These are phyloP conservation scores for Strigamia transsilvanica DNA, from an alignment of 2,888 invertebrate genomes.

Conservation along the genomic window DNA sequence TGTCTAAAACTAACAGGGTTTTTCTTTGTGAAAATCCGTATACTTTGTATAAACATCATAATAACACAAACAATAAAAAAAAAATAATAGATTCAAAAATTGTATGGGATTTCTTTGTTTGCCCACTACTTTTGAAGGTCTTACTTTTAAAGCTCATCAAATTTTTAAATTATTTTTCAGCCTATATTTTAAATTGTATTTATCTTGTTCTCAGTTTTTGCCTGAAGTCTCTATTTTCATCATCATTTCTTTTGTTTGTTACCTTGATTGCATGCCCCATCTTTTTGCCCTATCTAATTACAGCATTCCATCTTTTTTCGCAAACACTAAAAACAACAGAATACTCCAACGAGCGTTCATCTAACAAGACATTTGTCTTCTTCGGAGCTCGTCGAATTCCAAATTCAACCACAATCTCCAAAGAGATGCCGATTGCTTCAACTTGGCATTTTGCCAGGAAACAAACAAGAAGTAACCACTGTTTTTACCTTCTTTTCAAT, in stretches of 20 bases:
- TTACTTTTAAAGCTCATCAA: no score
- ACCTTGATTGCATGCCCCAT: background rate
- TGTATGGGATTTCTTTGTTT: no score
- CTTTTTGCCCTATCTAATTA: background rate
- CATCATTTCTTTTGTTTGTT: background rate
- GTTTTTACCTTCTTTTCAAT: background rate
- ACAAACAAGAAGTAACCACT: background rate
- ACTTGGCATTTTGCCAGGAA: conserved; percentile 7
- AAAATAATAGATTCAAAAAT: no score
- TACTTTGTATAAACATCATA: no score
- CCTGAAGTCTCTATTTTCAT: background rate
- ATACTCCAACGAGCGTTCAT: background rate
- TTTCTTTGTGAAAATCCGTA: no score
- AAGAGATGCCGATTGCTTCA: background rate
- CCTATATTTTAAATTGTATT: no score
- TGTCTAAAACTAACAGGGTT: background rate
- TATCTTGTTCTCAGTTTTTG: no score
- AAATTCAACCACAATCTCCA: conserved; percentile 22
- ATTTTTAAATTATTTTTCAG: no score
- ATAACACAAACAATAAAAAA: no score
- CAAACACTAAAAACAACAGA: background rate
- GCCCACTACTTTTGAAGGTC: no score
- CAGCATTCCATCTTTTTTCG: background rate
- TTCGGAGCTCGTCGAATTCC: background rate
- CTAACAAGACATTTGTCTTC: background rate